A percentile compares a stretch with the other conserved stretches of the same genome.
Evolutionary conservation across 1,140 invertebrate species (phyloP).

Genomic region (Pygmarrhopalites habei): DNA sequence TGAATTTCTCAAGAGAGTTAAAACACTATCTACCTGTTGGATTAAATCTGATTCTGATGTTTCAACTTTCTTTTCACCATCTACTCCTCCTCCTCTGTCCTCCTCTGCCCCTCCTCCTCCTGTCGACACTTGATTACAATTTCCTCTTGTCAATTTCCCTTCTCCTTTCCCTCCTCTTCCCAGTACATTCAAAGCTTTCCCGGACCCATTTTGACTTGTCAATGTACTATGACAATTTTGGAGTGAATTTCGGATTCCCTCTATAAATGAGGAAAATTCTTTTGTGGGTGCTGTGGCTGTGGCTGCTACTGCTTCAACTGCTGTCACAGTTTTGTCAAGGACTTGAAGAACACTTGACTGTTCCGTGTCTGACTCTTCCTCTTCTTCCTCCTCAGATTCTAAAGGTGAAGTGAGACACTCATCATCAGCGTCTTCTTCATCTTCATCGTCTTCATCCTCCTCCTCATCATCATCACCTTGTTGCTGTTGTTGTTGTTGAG

Average conservation of each 20-base stretch:
- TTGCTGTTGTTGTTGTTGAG: conserved; percentile 31
- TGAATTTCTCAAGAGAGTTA: conserved; percentile 63
- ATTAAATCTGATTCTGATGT: conserved; percentile 48
- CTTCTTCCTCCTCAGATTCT: conserved; percentile 61
- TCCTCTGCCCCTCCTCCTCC: too few species aligned
- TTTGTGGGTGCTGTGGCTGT: not conserved
- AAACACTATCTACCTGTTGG: conserved; percentile 67
- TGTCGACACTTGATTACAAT: too few species aligned
- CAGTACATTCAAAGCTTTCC: too few species aligned
- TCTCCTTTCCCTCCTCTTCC: too few species aligned
- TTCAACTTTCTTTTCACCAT: too few species aligned
- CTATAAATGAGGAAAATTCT: conserved; percentile 42
- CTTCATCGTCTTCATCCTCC: conserved; percentile 7
- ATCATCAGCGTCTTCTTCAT: conserved; percentile 15
- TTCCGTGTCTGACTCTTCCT: too few species aligned
- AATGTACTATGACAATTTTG: conserved; percentile 21
- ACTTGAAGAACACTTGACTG: too few species aligned
- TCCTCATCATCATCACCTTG: conserved; percentile 14
- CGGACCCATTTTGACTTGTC: too few species aligned
- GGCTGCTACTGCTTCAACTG: conserved; percentile 3
- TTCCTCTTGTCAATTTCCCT: not conserved
- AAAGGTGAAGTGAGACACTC: conserved; percentile 49
- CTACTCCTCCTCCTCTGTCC: too few species aligned
- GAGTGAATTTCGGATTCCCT: conserved; percentile 41
- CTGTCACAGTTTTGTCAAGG: too few species aligned